These are phyloP conservation scores for Hypsibius dujardini DNA, from an alignment of 1,140 invertebrate genomes.

Conservation along the genomic window DNA sequence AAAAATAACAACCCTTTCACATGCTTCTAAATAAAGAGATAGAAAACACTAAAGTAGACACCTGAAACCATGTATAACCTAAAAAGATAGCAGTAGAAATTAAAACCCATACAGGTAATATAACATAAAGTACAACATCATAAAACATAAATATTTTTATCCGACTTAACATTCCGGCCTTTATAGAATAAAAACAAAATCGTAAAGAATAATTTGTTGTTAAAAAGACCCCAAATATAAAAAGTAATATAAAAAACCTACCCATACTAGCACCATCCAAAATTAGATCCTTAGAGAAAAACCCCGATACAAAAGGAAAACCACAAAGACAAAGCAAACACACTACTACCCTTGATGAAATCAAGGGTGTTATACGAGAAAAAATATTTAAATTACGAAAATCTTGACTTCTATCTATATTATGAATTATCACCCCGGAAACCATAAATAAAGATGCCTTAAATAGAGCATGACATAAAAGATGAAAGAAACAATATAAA, in stretches of 20 bases:
- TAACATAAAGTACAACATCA: slow-evolving; percentile 33
- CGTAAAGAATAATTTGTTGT: slow-evolving; percentile 40
- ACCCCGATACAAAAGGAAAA: slow-evolving; percentile 41
- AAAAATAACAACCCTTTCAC: no score
- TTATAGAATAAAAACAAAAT: slow-evolving; percentile 37
- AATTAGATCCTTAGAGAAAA: slow-evolving; percentile 49
- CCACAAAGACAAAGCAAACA: slow-evolving; percentile 39
- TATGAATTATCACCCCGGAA: slow-evolving; percentile 43
- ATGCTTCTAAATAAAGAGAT: no score
- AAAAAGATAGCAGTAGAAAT: slow-evolving; percentile 22
- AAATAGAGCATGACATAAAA: slow-evolving; percentile 45
- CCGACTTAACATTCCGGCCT: slow-evolving; percentile 33
- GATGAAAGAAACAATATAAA: slow-evolving; percentile 39
- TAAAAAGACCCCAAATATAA: slow-evolving; percentile 34
- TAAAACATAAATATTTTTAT: slow-evolving; percentile 34
- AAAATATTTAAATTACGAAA: slow-evolving; percentile 40
- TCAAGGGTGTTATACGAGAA: slow-evolving; percentile 33
- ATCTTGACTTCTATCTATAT: slow-evolving; percentile 42
- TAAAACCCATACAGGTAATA: slow-evolving; percentile 31
- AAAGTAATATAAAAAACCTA: slow-evolving; percentile 33
- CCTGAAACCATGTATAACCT: no score
- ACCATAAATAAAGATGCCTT: slow-evolving; percentile 46
- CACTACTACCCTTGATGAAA: slow-evolving; percentile 35
- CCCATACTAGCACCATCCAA: slow-evolving; percentile 38
- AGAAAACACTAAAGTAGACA: no score